phyloP scores from a whole-genome alignment of 2,797 vertebrate species.

The Tragopan temminckii region DNA sequence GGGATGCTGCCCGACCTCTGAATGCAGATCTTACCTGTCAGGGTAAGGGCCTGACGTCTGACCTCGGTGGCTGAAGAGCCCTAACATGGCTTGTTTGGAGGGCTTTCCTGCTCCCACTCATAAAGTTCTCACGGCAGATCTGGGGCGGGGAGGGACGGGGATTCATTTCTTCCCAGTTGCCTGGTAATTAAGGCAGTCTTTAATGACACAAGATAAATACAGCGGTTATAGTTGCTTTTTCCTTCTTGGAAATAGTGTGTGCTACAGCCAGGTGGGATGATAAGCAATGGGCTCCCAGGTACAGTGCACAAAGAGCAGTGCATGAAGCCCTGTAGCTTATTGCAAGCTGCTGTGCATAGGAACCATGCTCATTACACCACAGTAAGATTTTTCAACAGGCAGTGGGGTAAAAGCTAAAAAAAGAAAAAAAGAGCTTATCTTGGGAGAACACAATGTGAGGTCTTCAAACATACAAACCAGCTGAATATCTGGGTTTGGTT shows the following conservation, averaged over 20 bases:
- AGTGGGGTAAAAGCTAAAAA: neutral
- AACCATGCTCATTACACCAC: fast-evolving
- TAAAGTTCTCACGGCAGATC: neutral
- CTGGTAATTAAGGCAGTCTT: constrained; percentile 27
- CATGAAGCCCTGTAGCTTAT: neutral
- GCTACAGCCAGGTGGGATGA: neutral
- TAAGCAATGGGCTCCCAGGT: fast-evolving
- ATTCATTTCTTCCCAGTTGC: constrained; percentile 25
- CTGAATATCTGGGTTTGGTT: neutral
- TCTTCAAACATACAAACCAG: neutral
- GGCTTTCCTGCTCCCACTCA: neutral
- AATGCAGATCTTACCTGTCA: fast-evolving
- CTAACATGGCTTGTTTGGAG: fast-evolving
- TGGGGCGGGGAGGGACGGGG: neutral
- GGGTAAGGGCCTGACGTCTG: neutral
- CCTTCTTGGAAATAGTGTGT: neutral
- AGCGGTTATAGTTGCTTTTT: neutral
- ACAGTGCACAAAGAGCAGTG: neutral
- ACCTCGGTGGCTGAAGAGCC: neutral
- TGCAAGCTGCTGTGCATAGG: neutral
- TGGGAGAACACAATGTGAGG: neutral
- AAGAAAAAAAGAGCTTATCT: fast-evolving
- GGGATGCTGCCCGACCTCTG: neutral
- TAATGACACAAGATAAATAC: constrained; percentile 1
- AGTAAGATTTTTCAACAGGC: neutral